Evolutionary conservation across 1,140 invertebrate genomes (phyloP), one percentile per base, ranked within the genome.

Genomic region (Drosophila aff.): DNA sequence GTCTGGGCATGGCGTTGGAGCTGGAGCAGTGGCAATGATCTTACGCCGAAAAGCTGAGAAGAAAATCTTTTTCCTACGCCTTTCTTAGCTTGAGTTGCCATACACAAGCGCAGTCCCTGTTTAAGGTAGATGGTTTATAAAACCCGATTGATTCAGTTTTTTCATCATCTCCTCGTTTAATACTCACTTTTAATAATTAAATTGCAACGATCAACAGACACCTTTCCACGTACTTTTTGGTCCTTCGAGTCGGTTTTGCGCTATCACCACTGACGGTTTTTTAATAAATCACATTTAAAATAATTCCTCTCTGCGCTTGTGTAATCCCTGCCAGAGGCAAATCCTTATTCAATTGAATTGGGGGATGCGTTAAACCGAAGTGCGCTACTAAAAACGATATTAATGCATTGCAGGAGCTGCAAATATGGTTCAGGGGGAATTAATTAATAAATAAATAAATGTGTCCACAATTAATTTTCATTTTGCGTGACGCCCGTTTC

Each of bases 391-490:
- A 82, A 82, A 69, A 62, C 33, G 26, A 75, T 26, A 75, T 82
- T 82, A 65, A 82, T 79, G 72, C 71, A 57, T 64, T 33, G 28
- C 41, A 23, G 41, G 6, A 33, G 33, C 44, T 44, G 43, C 38
- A 43, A 26, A 40, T 41, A 43, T n/a, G 16, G 9, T 26, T 23
- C 10, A n/a, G 53, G 43, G 52, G 50, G 21, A 38, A 73, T 73
- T 47, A 73, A 73, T 73, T 60, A 73, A 73, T 73, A 73, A 73
- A 73, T 72, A 49, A 72, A 61, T 80, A 76, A 83, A 83, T 84
- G 72, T 52, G 60, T 28, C 69, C 67, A 76, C 76, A 85, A 84
- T 84, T 85, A 77, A 85, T 81, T 81, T 77, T 41, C 64, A 69
- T 84, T 81, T 77, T 62, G 55, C 58, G 59, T 60, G 46, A 50